A percentile compares a stretch with the other conserved stretches of the same genome.
These are phyloP conservation scores for Gymnoscopelus microlampas DNA, from an alignment of 2,797 vertebrate species.

Conservation along the genomic window DNA sequence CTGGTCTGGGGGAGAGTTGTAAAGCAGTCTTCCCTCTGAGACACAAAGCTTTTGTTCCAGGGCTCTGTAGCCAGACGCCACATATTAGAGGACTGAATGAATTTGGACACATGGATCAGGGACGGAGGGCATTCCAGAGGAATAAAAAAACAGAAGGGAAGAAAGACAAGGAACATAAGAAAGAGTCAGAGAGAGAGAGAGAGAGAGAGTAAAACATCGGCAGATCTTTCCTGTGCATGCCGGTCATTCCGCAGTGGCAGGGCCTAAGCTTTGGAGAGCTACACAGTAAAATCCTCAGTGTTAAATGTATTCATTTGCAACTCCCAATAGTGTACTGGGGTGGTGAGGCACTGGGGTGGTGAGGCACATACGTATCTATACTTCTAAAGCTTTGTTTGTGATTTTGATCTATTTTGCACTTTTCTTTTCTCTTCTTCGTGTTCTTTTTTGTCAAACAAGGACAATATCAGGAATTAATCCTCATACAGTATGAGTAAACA, in stretches of 20 bases:
- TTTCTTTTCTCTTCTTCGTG: too few relatives aligned
- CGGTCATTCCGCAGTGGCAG: slow-evolving; percentile 38
- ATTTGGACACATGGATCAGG: slow-evolving; percentile 9
- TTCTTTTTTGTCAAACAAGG: too few relatives aligned
- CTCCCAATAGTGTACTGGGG: too few relatives aligned
- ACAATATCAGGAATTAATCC: too few relatives aligned
- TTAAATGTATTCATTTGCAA: too few relatives aligned
- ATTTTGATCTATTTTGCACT: too few relatives aligned
- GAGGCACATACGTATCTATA: too few relatives aligned
- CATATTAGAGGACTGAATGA: slow-evolving; percentile 23
- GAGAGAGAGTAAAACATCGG: neutral
- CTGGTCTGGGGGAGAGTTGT: slow-evolving; percentile 1
- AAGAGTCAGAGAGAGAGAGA: neutral
- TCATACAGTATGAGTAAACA: too few relatives aligned
- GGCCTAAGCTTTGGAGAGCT: slow-evolving; percentile 13
- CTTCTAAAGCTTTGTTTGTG: too few relatives aligned
- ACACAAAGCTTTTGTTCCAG: slow-evolving; percentile 16
- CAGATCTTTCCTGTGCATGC: slow-evolving; percentile 31
- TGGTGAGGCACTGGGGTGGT: too few relatives aligned
- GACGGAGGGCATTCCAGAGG: slow-evolving; percentile 20
- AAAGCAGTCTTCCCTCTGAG: slow-evolving; percentile 27
- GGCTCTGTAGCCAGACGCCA: slow-evolving; percentile 14
- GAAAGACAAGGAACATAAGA: neutral
- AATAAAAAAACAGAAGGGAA: neutral
- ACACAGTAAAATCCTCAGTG: too few relatives aligned